Evolutionary conservation across 2,797 vertebrate genomes (phyloP).

Genomic region (Oryzias dopingdopingensis): DNA sequence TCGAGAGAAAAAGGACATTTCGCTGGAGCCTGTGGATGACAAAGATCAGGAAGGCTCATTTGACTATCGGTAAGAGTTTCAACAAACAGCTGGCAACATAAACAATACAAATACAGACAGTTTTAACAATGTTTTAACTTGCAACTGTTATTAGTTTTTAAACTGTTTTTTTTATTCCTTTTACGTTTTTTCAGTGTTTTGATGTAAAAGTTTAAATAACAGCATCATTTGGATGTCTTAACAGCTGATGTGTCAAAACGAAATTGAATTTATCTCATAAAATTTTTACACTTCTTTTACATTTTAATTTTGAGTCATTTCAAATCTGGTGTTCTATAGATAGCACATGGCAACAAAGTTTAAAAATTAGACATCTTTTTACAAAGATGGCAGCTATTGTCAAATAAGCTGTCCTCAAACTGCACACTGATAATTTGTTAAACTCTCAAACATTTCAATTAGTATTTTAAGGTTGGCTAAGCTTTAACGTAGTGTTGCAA

Average conservation of each 20-base stretch:
- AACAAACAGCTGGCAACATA: not conserved
- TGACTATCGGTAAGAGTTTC: constrained; percentile 86
- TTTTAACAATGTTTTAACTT: not conserved
- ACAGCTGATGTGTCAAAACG: too few species aligned
- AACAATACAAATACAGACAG: not conserved
- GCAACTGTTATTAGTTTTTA: not conserved
- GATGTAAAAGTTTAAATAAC: constrained; percentile 5
- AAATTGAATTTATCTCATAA: too few species aligned
- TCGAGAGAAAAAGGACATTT: constrained; percentile 90
- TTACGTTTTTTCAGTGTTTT: not conserved
- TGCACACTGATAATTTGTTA: not conserved
- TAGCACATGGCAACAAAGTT: too few species aligned
- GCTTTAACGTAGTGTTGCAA: constrained; percentile 15
- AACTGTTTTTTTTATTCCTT: not conserved
- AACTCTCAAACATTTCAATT: not conserved
- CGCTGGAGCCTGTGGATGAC: constrained; percentile 87
- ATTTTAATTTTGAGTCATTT: too few species aligned
- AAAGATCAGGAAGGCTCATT: constrained; percentile 94
- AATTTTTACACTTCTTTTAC: too few species aligned
- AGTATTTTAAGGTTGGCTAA: not conserved
- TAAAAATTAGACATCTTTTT: too few species aligned
- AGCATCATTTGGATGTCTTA: too few species aligned
- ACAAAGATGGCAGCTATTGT: too few species aligned
- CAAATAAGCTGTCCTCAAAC: not conserved
- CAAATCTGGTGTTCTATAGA: too few species aligned